These are phyloP conservation scores for Pocota personata DNA, from an alignment of 2,888 invertebrate species.

Conservation along the genomic window DNA sequence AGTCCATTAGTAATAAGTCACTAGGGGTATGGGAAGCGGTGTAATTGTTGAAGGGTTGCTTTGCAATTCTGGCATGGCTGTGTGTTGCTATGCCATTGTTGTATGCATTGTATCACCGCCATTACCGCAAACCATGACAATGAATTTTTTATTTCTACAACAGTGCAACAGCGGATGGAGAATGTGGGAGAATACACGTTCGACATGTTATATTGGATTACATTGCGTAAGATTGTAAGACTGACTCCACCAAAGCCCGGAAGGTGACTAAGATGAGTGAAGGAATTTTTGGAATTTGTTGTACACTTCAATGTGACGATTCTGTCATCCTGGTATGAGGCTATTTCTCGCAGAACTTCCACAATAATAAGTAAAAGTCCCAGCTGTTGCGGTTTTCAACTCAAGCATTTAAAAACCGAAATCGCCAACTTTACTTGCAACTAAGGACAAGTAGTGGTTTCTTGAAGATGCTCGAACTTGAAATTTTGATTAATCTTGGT, in stretches of 20 bases:
- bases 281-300: too few species aligned
- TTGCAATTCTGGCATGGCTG: constrained; percentile 8
- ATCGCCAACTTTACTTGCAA: too few species aligned
- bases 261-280: background rate
- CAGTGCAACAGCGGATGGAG: constrained; percentile 9
- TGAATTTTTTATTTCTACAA: constrained; percentile 43
- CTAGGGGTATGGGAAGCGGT: background rate
- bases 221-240: constrained; percentile 45
- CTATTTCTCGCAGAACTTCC: too few species aligned
- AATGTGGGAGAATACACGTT: constrained; percentile 50
- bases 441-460: too few species aligned
- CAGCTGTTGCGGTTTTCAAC: too few species aligned
- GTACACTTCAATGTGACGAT: too few species aligned
- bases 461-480: too few species aligned
- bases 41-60: constrained; percentile 48
- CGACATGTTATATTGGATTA: constrained; percentile 44
- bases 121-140: constrained; percentile 66
- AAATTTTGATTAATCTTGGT: too few species aligned
- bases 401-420: too few species aligned
- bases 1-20: constrained; percentile 31
- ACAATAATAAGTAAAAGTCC: too few species aligned
- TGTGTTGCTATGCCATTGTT: constrained; percentile 53
- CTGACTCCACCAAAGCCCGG: background rate
- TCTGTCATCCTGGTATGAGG: too few species aligned
- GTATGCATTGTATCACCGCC: constrained; percentile 56